Conservation (phyloP, 2,113 vertebrate genomes). For the Amblyopsis rosae region DNA sequence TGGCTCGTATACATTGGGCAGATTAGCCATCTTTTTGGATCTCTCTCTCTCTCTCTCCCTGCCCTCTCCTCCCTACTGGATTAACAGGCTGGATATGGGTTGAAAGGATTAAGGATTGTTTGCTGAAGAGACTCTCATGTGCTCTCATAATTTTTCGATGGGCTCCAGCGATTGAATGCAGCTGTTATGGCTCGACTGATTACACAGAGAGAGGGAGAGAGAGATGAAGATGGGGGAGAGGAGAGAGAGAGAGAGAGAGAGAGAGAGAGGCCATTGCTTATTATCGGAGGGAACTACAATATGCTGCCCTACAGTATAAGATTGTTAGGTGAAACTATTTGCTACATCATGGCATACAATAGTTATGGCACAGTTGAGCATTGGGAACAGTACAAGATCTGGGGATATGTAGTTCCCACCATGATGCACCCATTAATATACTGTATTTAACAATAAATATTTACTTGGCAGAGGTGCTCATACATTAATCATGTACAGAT, state of each 20-base stretch:
- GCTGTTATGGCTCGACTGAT: background rate
- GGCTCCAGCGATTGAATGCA: conserved; percentile 3
- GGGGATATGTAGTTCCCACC: too few relatives aligned
- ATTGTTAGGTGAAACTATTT: too few relatives aligned
- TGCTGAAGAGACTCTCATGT: conserved; percentile 33
- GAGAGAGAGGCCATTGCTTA: too few relatives aligned
- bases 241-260: too few relatives aligned
- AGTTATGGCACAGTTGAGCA: too few relatives aligned
- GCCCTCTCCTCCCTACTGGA: conserved; percentile 29
- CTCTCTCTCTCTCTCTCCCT: conserved; percentile 9
- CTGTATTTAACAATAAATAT: conserved; percentile 56
- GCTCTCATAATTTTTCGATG: conserved; percentile 23
- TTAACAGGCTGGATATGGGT: conserved; percentile 46
- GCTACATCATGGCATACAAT: too few relatives aligned
- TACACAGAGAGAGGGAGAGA: background rate
- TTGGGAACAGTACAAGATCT: too few relatives aligned
- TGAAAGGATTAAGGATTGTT: conserved; percentile 53
- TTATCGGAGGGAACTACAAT: too few relatives aligned
- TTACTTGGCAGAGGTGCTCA: conserved; percentile 26
- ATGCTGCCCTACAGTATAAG: too few relatives aligned
- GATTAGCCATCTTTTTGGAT: background rate
- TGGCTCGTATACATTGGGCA: too few relatives aligned
- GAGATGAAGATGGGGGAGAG: background rate
- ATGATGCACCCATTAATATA: conserved; percentile 16
- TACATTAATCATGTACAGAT: background rate